phyloP scores from a whole-genome alignment of 2,113 vertebrate species.

The Piprites chloris region DNA sequence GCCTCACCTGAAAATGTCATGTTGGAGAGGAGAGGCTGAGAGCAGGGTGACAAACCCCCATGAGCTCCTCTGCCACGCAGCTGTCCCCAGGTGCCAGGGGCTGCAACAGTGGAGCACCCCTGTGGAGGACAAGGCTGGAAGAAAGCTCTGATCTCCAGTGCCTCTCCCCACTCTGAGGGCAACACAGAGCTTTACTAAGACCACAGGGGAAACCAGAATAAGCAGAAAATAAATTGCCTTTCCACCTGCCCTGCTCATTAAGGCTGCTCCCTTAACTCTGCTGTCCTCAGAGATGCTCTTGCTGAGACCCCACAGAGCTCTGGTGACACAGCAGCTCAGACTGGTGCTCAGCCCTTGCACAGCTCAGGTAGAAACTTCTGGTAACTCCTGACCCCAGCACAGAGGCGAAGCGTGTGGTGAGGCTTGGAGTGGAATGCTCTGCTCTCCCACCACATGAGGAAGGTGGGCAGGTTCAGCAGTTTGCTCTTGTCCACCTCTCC shows the following conservation, averaged over 20 bases:
- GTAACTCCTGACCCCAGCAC: background rate
- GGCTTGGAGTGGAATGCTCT: background rate
- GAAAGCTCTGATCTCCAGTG: background rate
- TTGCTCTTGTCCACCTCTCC: background rate
- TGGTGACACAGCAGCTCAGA: background rate
- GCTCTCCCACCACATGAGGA: background rate
- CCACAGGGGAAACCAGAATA: background rate
- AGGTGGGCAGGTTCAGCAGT: background rate
- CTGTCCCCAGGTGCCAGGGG: background rate
- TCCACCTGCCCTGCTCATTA: background rate
- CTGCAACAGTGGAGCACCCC: background rate
- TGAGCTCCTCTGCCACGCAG: background rate
- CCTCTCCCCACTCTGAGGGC: background rate
- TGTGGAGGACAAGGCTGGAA: background rate
- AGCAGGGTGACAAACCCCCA: background rate
- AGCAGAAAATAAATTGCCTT: background rate
- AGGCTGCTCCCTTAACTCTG: background rate
- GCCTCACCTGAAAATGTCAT: fast-evolving
- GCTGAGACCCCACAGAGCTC: background rate
- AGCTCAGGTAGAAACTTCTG: background rate
- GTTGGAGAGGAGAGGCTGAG: background rate
- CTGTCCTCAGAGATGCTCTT: background rate
- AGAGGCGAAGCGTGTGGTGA: background rate
- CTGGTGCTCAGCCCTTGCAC: background rate
- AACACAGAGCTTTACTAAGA: background rate